phyloP scores from a whole-genome alignment of 2,797 vertebrate species.

The Cetoscarus ocellatus region DNA sequence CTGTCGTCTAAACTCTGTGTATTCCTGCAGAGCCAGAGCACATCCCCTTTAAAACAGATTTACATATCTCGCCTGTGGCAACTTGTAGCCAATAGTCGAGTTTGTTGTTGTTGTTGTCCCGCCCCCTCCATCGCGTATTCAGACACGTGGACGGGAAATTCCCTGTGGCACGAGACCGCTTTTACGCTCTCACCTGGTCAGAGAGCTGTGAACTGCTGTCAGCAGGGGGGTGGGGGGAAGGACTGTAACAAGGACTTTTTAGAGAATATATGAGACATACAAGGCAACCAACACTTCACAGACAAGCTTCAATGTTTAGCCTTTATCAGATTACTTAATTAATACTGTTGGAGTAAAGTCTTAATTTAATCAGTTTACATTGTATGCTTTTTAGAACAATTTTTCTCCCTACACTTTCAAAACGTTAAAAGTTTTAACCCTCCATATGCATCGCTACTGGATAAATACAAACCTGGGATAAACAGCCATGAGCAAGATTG shows the following conservation, averaged over 20 bases:
- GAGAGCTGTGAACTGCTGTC: conserved; percentile 29
- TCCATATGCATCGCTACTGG: no score
- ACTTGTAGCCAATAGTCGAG: conserved; percentile 74
- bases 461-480: no score
- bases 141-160: conserved; percentile 90
- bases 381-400: no score
- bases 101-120: conserved; percentile 87
- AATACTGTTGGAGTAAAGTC: no score
- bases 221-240: background rate
- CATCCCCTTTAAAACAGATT: conserved; percentile 60
- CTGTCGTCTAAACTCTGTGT: background rate
- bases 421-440: no score
- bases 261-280: background rate
- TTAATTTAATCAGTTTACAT: no score
- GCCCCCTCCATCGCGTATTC: conserved; percentile 62
- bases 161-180: conserved; percentile 76
- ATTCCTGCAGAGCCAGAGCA: rapidly evolving
- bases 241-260: background rate
- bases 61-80: conserved; percentile 38
- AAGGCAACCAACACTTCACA: background rate
- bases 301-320: background rate
- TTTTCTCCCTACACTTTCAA: no score
- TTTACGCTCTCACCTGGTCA: conserved; percentile 40
- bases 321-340: no score
- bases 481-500: no score